Evolutionary conservation across 2,888 invertebrate species (phyloP).

Genomic region (Venusia cambrica): DNA sequence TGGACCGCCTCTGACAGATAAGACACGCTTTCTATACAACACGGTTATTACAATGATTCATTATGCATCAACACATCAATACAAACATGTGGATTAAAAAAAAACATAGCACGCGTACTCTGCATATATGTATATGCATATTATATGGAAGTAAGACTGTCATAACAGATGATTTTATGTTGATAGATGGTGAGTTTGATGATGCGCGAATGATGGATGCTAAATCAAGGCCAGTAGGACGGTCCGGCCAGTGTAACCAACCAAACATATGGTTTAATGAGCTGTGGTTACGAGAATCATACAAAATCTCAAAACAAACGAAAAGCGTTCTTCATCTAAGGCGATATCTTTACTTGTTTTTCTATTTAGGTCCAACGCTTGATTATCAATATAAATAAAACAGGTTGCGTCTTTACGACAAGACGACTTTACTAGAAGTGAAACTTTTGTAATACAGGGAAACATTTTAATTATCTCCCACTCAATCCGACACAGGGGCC

Average conservation of each 20-base stretch:
- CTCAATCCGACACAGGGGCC: too few relatives aligned
- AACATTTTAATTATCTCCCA: too few relatives aligned
- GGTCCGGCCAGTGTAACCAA: constrained; percentile 7
- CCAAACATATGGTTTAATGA: constrained; percentile 9
- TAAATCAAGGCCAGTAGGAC: constrained; percentile 20
- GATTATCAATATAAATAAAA: too few relatives aligned
- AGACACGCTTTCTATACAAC: constrained; percentile 46
- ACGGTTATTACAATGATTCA: constrained; percentile 25
- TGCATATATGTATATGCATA: background rate
- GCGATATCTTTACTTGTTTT: too few relatives aligned
- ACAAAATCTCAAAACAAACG: too few relatives aligned
- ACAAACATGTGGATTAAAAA: background rate
- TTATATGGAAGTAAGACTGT: constrained; percentile 6
- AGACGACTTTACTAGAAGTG: too few relatives aligned
- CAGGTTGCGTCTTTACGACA: too few relatives aligned
- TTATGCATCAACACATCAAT: constrained; percentile 3
- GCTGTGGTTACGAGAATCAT: background rate
- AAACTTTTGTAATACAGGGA: too few relatives aligned
- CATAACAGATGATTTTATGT: constrained; percentile 8
- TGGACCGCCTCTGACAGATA: constrained; percentile 39
- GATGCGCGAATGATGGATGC: constrained; percentile 9
- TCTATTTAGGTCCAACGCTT: too few relatives aligned
- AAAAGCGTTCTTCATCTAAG: too few relatives aligned
- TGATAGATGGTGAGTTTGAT: constrained; percentile 7
- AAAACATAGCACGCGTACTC: constrained; percentile 2